These are phyloP conservation scores for Parazoanthus swiftii DNA, from an alignment of 92 coral and sea anemone genomes.

Conservation along the genomic window DNA sequence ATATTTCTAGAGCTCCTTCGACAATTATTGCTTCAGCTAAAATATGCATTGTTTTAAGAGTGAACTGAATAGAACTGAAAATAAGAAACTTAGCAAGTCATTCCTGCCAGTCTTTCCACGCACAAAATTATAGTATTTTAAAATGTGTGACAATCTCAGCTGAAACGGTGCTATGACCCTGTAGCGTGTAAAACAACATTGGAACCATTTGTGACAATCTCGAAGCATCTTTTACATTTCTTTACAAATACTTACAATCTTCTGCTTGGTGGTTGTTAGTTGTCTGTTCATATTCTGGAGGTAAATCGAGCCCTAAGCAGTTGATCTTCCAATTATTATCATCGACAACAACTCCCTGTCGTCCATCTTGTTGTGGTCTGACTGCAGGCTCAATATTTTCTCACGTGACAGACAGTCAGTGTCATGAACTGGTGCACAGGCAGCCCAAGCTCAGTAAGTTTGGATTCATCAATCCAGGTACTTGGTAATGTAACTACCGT, in stretches of 20 bases:
- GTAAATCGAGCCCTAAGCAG: neutral
- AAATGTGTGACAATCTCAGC: too few species aligned
- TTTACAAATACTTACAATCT: conserved; percentile 50
- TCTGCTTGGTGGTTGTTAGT: conserved; percentile 61
- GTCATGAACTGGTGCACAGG: neutral
- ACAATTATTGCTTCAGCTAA: conserved; percentile 3
- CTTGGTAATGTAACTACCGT: too few species aligned
- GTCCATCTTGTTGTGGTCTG: conserved; percentile 12
- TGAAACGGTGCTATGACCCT: neutral
- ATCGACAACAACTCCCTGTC: neutral
- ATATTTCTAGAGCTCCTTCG: neutral
- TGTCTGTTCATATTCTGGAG: conserved; percentile 49
- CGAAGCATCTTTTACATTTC: too few species aligned
- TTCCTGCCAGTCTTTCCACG: neutral
- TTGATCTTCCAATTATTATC: neutral
- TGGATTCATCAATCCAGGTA: too few species aligned
- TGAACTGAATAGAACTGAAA: neutral
- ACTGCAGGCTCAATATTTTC: conserved; percentile 29
- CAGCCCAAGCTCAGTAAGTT: too few species aligned
- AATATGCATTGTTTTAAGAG: neutral
- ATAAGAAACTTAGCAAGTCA: neutral
- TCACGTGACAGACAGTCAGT: conserved; percentile 1
- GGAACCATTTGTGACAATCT: neutral
- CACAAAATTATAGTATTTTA: too few species aligned
- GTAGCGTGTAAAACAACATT: neutral